Conservation (phyloP, 2,797 vertebrate genomes). For the Periophthalmus magnuspinnatus region DNA sequence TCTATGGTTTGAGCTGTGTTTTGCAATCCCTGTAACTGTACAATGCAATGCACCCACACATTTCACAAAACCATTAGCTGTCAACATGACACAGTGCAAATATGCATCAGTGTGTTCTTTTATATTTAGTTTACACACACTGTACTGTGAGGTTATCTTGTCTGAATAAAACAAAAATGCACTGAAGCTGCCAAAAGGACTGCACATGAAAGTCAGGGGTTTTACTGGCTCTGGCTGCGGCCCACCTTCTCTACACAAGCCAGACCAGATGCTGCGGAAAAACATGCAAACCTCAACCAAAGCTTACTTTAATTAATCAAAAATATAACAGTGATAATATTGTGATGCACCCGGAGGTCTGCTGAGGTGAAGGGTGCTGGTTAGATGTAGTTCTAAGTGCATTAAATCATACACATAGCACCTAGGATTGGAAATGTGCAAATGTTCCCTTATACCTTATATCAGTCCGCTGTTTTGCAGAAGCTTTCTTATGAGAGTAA, state of each 20-base stretch:
- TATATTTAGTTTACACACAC: not conserved
- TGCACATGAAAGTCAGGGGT: conserved; percentile 21
- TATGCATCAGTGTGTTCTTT: not conserved
- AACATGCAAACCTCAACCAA: not conserved
- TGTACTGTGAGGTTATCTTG: not conserved
- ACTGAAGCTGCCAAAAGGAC: conserved; percentile 6
- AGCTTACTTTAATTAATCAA: not conserved
- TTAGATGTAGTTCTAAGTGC: not conserved
- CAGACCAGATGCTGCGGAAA: conserved; percentile 19
- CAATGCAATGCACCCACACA: not conserved
- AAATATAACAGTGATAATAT: not conserved
- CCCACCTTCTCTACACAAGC: conserved; percentile 12
- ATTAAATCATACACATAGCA: not conserved
- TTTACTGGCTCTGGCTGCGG: conserved; percentile 12
- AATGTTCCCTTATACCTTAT: not conserved
- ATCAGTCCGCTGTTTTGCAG: not conserved
- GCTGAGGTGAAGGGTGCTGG: not conserved
- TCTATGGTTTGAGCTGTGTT: not conserved
- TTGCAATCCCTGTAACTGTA: too few species aligned
- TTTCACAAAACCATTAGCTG: not conserved
- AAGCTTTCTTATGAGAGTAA: not conserved
- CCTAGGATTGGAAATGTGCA: not conserved
- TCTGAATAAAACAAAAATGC: conserved; percentile 5
- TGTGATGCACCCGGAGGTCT: not conserved
- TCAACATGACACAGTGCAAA: not conserved